phyloP scores from a whole-genome alignment of 2,797 vertebrate species.

The Perodicticus potto region DNA sequence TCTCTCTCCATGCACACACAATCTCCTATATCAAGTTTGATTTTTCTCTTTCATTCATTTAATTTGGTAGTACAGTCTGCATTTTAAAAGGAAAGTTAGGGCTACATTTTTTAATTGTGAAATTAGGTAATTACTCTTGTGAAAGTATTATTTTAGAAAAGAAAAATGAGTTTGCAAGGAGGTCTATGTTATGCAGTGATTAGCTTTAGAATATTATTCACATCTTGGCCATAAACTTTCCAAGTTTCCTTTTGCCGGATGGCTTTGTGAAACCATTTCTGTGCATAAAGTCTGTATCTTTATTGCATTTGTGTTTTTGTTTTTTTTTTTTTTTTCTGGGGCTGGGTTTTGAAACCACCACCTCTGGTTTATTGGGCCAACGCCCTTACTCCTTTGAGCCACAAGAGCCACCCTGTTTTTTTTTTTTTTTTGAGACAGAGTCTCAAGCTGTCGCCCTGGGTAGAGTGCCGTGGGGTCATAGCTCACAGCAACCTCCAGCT shows the following conservation, averaged over 20 bases:
- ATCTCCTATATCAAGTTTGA: background rate
- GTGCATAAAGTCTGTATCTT: background rate
- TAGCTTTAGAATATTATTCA: constrained; percentile 32
- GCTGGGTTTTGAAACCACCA: too few relatives aligned
- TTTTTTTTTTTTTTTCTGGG: too few relatives aligned
- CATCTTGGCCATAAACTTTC: background rate
- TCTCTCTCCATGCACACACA: background rate
- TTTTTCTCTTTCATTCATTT: background rate
- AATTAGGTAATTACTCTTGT: background rate
- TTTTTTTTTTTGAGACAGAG: too few relatives aligned
- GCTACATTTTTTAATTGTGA: background rate
- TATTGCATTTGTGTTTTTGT: background rate
- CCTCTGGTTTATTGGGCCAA: too few relatives aligned
- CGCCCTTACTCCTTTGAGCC: too few relatives aligned
- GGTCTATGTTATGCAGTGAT: background rate
- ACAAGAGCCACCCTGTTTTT: too few relatives aligned
- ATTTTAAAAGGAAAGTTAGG: constrained; percentile 1
- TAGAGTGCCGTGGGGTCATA: too few relatives aligned
- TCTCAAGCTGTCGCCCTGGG: too few relatives aligned
- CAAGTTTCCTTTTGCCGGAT: background rate
- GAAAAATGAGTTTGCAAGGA: constrained; percentile 10
- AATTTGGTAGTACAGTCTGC: background rate
- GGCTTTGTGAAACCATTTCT: background rate
- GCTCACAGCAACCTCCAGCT: too few relatives aligned
- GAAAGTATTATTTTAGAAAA: constrained; percentile 49